These are phyloP conservation scores for Brachionus asplanchnoidis DNA, from an alignment of 1,140 invertebrate species.

Conservation along the genomic window DNA sequence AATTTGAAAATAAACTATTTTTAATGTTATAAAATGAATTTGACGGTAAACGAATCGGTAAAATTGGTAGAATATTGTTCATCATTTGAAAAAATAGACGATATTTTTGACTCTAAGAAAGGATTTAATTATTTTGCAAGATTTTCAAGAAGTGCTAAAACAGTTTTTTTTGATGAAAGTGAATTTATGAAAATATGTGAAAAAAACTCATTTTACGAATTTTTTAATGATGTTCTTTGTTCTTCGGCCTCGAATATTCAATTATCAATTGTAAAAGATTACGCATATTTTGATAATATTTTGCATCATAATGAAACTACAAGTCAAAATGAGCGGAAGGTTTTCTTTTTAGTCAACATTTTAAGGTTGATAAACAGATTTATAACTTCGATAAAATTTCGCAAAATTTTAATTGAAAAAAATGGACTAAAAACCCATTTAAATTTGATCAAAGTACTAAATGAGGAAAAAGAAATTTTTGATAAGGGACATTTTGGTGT, in stretches of 20 bases:
- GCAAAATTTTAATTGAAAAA: neutral
- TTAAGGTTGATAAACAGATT: neutral
- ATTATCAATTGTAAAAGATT: neutral
- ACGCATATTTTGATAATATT: neutral
- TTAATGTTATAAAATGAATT: neutral
- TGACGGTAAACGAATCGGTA: neutral
- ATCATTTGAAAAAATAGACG: neutral
- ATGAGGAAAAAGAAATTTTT: neutral
- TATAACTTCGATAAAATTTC: neutral
- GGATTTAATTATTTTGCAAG: neutral
- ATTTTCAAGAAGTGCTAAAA: neutral
- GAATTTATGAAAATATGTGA: neutral
- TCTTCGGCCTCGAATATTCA: neutral
- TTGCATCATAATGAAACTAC: neutral
- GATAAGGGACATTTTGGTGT: neutral
- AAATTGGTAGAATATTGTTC: neutral
- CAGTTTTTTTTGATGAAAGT: neutral
- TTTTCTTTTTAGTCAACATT: neutral
- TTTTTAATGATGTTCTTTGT: neutral
- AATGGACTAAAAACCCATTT: neutral
- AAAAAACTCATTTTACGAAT: neutral
- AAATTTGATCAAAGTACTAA: neutral
- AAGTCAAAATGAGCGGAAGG: neutral
- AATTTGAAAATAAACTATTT: too few relatives aligned
- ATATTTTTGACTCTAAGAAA: neutral